Percentiles rank a stretch among this genome's conserved stretches.
Conservation (phyloP, 2,888 invertebrate species). For the Lasioglossum pauxillum region DNA sequence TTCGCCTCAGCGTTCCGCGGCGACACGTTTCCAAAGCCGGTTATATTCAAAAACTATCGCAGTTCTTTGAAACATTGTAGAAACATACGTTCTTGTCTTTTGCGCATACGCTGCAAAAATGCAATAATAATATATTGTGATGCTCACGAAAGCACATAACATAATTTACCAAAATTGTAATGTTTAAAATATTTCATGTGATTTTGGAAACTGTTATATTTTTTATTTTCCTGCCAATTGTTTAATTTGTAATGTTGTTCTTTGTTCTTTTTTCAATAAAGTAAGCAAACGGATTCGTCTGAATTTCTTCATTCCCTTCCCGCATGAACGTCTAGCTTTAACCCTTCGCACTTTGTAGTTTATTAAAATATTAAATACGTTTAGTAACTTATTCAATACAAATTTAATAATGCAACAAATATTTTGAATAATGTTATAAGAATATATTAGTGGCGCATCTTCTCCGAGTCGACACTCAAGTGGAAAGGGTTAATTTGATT, state of each 20-base stretch:
- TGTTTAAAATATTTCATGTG: slow-evolving; percentile 83
- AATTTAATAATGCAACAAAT: no score
- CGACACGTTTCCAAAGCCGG: slow-evolving; percentile 75
- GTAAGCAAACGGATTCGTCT: slow-evolving; percentile 74
- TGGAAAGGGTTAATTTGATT: not conserved
- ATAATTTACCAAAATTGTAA: slow-evolving; percentile 80
- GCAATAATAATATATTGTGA: slow-evolving; percentile 83
- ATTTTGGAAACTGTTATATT: slow-evolving; percentile 84
- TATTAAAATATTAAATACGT: no score
- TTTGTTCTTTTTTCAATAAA: slow-evolving; percentile 84
- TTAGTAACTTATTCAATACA: no score
- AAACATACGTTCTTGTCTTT: slow-evolving; percentile 79
- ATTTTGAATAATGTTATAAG: no score
- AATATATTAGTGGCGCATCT: no score
- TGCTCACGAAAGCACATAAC: slow-evolving; percentile 84
- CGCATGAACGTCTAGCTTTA: not conserved
- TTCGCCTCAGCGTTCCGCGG: slow-evolving; percentile 74
- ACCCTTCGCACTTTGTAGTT: no score
- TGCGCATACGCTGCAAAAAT: slow-evolving; percentile 82
- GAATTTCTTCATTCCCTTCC: not conserved
- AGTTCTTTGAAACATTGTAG: slow-evolving; percentile 73
- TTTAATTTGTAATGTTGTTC: slow-evolving; percentile 84
- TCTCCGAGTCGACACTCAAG: no score
- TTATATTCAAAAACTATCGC: slow-evolving; percentile 53
- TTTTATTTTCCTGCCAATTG: slow-evolving; percentile 84